phyloP scores from a whole-genome alignment of 2,797 vertebrate genomes.

The Sciaenops ocellatus region DNA sequence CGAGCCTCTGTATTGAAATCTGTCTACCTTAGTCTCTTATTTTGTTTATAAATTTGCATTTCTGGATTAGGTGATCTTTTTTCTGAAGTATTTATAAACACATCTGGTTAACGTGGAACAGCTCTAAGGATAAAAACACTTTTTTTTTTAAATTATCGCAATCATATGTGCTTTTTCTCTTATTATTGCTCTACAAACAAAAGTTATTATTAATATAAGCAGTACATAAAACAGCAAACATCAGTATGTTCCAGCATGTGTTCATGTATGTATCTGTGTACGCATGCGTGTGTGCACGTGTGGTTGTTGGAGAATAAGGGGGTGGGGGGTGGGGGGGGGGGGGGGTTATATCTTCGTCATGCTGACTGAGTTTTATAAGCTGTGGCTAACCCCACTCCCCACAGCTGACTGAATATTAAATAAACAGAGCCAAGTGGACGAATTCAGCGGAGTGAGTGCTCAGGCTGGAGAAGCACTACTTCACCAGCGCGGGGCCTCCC shows the following conservation, averaged over 20 bases:
- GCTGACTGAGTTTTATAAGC: conserved; percentile 88
- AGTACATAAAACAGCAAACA: conserved; percentile 14
- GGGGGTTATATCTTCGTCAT: conserved; percentile 84
- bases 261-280: conserved; percentile 22
- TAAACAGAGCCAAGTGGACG: conserved; percentile 88
- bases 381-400: conserved; percentile 89
- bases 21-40: neutral
- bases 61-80: neutral
- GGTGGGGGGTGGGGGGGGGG: conserved; percentile 39
- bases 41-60: neutral
- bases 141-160: neutral
- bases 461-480: conserved; percentile 72
- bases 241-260: conserved; percentile 28
- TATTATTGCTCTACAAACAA: conserved; percentile 6
- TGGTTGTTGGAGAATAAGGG: conserved; percentile 24
- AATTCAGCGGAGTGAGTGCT: conserved; percentile 78
- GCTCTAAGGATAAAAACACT: neutral
- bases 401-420: conserved; percentile 91
- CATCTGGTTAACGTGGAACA: neutral
- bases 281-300: conserved; percentile 13
- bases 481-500: conserved; percentile 64
- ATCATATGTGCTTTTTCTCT: neutral
- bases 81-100: neutral
- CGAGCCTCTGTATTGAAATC: neutral
- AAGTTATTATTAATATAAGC: conserved; percentile 9